Percentiles rank a stretch among this genome's conserved stretches.
These are phyloP conservation scores for Trematocara stigmaticum DNA, from an alignment of 2,113 vertebrate genomes.

Conservation along the genomic window DNA sequence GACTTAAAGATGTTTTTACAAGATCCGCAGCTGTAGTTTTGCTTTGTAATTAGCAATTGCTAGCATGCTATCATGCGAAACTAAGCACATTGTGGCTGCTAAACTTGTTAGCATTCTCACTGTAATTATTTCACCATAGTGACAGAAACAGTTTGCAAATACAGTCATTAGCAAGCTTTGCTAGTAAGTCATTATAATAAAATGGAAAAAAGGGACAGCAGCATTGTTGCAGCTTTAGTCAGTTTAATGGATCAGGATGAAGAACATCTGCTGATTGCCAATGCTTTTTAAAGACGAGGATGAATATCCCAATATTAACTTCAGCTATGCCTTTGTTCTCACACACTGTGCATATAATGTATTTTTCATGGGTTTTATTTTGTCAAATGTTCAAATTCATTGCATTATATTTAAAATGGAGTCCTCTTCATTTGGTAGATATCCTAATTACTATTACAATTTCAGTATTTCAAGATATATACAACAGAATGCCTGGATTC, in stretches of 20 bases:
- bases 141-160: not conserved
- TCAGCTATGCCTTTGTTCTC: not conserved
- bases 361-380: not conserved
- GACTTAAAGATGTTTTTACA: not conserved
- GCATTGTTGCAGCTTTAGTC: not conserved
- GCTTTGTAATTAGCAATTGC: not conserved
- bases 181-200: not conserved
- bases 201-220: not conserved
- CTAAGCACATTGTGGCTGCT: not conserved
- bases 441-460: not conserved
- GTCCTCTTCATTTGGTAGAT: not conserved
- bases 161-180: not conserved
- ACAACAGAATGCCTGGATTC: not conserved
- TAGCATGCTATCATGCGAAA: not conserved
- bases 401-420: not conserved
- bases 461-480: not conserved
- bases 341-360: not conserved
- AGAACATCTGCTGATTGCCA: not conserved
- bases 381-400: not conserved
- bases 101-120: not conserved
- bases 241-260: not conserved
- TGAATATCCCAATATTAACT: not conserved
- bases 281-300: not conserved
- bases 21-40: not conserved
- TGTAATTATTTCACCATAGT: not conserved